These are phyloP conservation scores for Recurvirostra avosetta DNA, from an alignment of 2,113 vertebrate genomes.

Conservation along the genomic window DNA sequence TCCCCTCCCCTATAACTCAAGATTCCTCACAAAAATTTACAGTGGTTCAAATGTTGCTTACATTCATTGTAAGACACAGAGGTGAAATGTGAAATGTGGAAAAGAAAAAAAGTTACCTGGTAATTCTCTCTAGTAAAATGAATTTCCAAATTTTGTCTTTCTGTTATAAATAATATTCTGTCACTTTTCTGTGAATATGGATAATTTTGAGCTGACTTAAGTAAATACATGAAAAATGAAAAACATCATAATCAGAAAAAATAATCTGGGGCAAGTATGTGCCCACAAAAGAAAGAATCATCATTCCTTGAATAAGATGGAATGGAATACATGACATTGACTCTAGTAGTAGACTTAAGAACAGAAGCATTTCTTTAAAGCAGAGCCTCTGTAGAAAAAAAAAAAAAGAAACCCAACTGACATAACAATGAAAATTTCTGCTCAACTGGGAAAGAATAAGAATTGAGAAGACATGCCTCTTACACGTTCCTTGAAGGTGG, in stretches of 20 bases:
- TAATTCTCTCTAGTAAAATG: not conserved
- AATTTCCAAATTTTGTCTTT: not conserved
- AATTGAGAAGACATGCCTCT: not conserved
- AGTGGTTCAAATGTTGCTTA: not conserved
- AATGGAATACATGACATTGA: not conserved
- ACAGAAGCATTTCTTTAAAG: not conserved
- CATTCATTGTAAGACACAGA: not conserved
- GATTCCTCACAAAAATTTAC: not conserved
- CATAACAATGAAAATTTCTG: not conserved
- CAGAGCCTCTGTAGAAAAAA: not conserved
- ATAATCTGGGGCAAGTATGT: not conserved
- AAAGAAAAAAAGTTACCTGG: not conserved
- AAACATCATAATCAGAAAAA: not conserved
- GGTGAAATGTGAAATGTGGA: not conserved
- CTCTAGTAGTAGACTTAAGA: not conserved
- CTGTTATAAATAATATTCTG: not conserved
- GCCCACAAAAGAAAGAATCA: not conserved
- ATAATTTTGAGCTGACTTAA: not conserved
- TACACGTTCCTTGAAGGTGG: not conserved
- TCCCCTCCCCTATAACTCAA: not conserved
- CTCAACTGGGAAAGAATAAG: not conserved
- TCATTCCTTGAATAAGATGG: not conserved
- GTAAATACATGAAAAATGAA: not conserved
- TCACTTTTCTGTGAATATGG: not conserved
- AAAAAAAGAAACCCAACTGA: fast-evolving